Base-by-base conservation (phyloP, 2,888 invertebrate genomes). In the Trichogramma evanescens region DNA sequence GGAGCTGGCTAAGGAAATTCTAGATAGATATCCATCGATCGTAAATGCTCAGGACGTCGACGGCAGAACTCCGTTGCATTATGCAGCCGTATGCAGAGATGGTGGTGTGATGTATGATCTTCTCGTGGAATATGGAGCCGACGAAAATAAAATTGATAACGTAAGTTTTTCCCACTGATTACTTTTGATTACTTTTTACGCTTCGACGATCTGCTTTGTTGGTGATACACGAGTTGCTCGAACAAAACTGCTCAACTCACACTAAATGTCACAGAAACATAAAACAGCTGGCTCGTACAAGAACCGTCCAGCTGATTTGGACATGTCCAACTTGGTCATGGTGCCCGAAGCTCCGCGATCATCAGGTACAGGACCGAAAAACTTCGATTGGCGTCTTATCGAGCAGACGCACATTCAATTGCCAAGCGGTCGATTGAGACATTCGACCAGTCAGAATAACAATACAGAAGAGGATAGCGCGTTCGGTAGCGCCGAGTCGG, bases 1-100 rank as follows among this genome's bases (percentile, higher is more conserved):
- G 54, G 87, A 87, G 65, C 86, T 93, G 58, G 83, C 89, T 38
- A 86, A 89, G 69, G 89, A 88, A 74, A 84, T 93, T 50, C 75
- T 89, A 1, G 83, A 84, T 51, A 82, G 84, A 65, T 88, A 86
- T 74, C 88, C 89, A 5, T 82, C 85, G 72, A 84, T 88, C 3
- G 82, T 89, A 40, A 83, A 84, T 54, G 84, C 86, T 45, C 80
- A 83, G 13, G 95, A 95, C 78, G 86, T 86, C 71, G 91, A 93
- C 63, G 93, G 93, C 38, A 83, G 92, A 66, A 93, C 93, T 0
- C 89, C 95, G 0, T 79, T 95, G 53, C 95, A 95, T 79, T 95
- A 92, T 78, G 90, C 94, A 0, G 91, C 92, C 3, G 84, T 88
- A 9, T 81, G 87, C 39, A 88, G 89, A 74, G 92, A 93, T 70